Evolutionary conservation across 2,888 invertebrate genomes (phyloP), one percentile per base, ranked within the genome.

Genomic region (Ormia ochracea): DNA sequence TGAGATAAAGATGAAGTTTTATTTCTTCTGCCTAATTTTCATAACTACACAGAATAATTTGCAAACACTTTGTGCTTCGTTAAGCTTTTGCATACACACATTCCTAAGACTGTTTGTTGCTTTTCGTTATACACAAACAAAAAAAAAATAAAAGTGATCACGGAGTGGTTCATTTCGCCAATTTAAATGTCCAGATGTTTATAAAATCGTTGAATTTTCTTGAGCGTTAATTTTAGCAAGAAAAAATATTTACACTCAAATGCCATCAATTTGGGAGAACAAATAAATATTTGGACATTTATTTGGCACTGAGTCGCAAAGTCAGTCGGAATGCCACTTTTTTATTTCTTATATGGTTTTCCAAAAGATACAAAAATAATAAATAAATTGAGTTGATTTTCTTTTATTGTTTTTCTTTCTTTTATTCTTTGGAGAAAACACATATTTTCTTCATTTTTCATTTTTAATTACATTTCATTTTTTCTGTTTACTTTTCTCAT

Each of bases 401-500:
- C 38, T 61, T 52, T 17, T 17, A 4, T 31, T 19, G 21, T 2
- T 48, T 7, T 28, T 54, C n/a, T 59, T 17, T 9, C n/a, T 77
- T n/a, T 28, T 23, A n/a, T n/a, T n/a, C n/a, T 21, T 56, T 26
- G 68, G 45, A 52, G 38, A 59, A 28, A 36, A 26, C 41, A 31
- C 17, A 58, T 9, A 36, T 45, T 61, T 58, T 43, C 38, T 68
- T 31, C 33, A 72, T 76, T 65, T 75, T 75, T 74, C 74, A 65
- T 59, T 73, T 68, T 50, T 63, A 80, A 73, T 72, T 76, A 72
- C 61, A 61, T 31, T 73, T 50, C 33, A 36, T 28, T 33, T 19
- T 33, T 38, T 48, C 12, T 48, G 17, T 43, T 63, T 54, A 17
- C 28, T 56, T 58, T 66, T 58, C 58, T n/a, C 1, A 3, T 28